phyloP scores from a whole-genome alignment of 1,140 invertebrate genomes.

The Venturia canescens region DNA sequence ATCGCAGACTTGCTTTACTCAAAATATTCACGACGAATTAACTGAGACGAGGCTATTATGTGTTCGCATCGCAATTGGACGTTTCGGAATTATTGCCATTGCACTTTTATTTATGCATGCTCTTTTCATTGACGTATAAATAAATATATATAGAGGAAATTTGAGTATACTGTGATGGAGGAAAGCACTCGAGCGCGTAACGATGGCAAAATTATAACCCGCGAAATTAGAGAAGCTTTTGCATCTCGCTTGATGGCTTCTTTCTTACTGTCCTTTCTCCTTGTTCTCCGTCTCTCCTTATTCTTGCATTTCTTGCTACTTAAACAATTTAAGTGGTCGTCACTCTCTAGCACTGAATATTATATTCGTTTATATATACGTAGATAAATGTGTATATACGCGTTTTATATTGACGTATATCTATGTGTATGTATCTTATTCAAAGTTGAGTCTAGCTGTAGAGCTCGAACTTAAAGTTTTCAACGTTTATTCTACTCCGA shows the following conservation, averaged over 20 bases:
- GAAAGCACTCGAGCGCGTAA: conserved; percentile 44
- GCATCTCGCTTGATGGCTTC: conserved; percentile 43
- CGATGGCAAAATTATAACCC: conserved; percentile 57
- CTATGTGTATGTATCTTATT: conserved; percentile 14
- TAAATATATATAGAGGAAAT: neutral
- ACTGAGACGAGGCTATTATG: too few species aligned
- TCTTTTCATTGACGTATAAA: neutral
- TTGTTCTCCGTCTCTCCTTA: conserved; percentile 23
- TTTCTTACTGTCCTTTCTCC: conserved; percentile 41
- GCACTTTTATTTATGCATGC: conserved; percentile 3
- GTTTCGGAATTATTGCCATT: too few species aligned
- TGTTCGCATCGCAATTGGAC: too few species aligned
- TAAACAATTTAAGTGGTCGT: conserved; percentile 31
- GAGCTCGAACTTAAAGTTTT: conserved; percentile 1
- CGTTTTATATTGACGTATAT: conserved; percentile 2
- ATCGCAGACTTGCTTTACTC: too few species aligned
- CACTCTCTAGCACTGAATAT: conserved; percentile 31
- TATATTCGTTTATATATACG: neutral
- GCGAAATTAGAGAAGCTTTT: conserved; percentile 46
- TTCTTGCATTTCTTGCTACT: conserved; percentile 35
- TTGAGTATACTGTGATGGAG: neutral
- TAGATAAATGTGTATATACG: neutral
- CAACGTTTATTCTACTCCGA: conserved; percentile 21
- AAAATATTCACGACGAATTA: too few species aligned
- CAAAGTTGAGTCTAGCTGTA: conserved; percentile 25